phyloP scores from a whole-genome alignment of 30 jellyfish, hydroid and myxozoan genomes.

The Aurelia sp. region DNA sequence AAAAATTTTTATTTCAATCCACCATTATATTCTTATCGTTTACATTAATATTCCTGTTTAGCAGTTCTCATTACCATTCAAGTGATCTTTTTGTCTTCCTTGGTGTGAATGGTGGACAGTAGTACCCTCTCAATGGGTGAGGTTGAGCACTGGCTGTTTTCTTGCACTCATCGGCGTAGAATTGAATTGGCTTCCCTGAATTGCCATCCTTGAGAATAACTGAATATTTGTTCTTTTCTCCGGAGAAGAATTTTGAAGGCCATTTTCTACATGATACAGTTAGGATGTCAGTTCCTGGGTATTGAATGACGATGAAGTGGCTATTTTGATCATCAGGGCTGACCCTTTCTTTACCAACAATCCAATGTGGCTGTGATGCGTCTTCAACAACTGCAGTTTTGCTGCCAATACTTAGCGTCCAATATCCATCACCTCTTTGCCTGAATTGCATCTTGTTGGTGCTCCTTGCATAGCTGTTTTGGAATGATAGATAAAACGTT shows the following conservation, averaged over 20 bases:
- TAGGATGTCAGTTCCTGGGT: constrained; percentile 23
- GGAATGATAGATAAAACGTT: constrained; percentile 18
- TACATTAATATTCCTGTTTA: too few species aligned
- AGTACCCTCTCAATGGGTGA: constrained; percentile 11
- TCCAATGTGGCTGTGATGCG: constrained; percentile 10
- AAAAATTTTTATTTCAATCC: too few species aligned
- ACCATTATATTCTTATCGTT: too few species aligned
- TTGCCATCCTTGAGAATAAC: constrained; percentile 33
- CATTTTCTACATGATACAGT: constrained; percentile 45
- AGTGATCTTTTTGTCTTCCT: neutral
- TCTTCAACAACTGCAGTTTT: neutral
- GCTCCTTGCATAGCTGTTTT: neutral
- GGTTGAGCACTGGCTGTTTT: constrained; percentile 15
- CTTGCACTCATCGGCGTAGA: constrained; percentile 21
- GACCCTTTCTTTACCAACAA: constrained; percentile 1
- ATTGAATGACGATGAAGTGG: constrained; percentile 39
- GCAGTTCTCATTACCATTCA: too few species aligned
- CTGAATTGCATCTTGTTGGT: constrained; percentile 11
- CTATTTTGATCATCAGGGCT: constrained; percentile 7
- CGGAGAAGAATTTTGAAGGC: constrained; percentile 33
- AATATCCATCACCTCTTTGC: constrained; percentile 21
- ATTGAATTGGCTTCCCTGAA: constrained; percentile 19
- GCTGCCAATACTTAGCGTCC: constrained; percentile 8
- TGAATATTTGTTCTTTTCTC: neutral
- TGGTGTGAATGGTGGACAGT: constrained; percentile 28